These are phyloP conservation scores for Pharmacophagus antenor DNA, from an alignment of 2,888 invertebrate genomes.

Conservation along the genomic window DNA sequence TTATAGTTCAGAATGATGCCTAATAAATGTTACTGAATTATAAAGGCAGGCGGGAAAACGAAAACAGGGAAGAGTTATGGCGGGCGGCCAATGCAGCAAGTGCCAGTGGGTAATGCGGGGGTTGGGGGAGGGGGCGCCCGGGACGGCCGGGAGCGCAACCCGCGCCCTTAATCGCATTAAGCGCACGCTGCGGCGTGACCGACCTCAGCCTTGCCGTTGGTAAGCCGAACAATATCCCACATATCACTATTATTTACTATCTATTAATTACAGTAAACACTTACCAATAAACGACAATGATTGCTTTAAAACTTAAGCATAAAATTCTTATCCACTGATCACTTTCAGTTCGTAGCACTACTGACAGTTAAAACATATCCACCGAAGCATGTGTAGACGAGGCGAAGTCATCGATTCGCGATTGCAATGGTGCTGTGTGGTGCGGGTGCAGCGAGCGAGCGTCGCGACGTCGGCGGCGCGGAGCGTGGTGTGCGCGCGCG, in stretches of 20 bases:
- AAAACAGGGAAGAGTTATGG: constrained; percentile 40
- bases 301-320: constrained; percentile 15
- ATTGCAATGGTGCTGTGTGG: constrained; percentile 50
- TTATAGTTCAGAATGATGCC: neutral
- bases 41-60: constrained; percentile 50
- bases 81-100: constrained; percentile 35
- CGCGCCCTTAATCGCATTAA: constrained; percentile 62
- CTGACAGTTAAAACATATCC: constrained; percentile 50
- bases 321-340: constrained; percentile 19
- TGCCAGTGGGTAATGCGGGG: constrained; percentile 39
- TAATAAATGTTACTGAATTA: constrained; percentile 14
- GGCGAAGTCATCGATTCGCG: constrained; percentile 35
- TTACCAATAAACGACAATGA: constrained; percentile 21
- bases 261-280: constrained; percentile 14
- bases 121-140: constrained; percentile 38
- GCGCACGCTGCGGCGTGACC: constrained; percentile 53
- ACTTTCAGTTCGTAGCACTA: constrained; percentile 18
- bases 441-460: constrained; percentile 66
- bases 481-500: constrained; percentile 56
- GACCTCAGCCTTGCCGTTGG: constrained; percentile 55
- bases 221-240: constrained; percentile 44
- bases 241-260: constrained; percentile 32
- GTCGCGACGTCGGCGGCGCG: constrained; percentile 77
- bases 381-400: constrained; percentile 21
- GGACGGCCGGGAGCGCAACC: constrained; percentile 43